phyloP scores from a whole-genome alignment of 2,888 invertebrate species.

The Trachelus stipa region DNA sequence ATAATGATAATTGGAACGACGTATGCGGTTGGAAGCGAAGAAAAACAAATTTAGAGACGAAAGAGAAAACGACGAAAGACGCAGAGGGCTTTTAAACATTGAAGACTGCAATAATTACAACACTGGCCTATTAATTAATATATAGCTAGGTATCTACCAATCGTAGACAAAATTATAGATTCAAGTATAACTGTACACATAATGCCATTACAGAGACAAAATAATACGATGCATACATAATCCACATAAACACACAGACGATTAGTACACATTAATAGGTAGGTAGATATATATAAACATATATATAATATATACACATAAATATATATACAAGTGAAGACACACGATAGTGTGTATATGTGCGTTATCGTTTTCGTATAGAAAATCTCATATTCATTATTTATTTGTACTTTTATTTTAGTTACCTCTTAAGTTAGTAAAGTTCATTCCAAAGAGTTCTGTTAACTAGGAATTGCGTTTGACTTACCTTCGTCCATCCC shows the following conservation, averaged over 20 bases:
- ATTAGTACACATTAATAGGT: slow-evolving; percentile 1
- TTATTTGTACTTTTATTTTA: slow-evolving; percentile 37
- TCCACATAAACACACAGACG: not conserved
- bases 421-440: slow-evolving; percentile 45
- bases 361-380: slow-evolving; percentile 7
- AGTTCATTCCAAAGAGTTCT: slow-evolving; percentile 49
- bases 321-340: slow-evolving; percentile 18
- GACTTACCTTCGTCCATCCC: slow-evolving; percentile 10
- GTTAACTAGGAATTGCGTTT: not conserved
- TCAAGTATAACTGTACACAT: not conserved
- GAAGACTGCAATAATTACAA: slow-evolving; percentile 62
- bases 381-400: slow-evolving; percentile 24
- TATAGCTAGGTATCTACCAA: slow-evolving; percentile 1
- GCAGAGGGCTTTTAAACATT: slow-evolving; percentile 41
- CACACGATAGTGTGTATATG: not conserved
- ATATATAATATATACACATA: slow-evolving; percentile 15
- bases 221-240: not conserved
- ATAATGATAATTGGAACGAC: not conserved
- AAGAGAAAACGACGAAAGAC: not conserved
- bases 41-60: not conserved
- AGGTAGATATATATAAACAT: not conserved
- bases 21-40: not conserved
- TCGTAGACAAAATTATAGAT: not conserved
- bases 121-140: slow-evolving; percentile 55
- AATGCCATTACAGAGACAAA: not conserved